Percentiles rank a stretch among this genome's conserved stretches.
Conservation (phyloP, 2,113 vertebrate genomes). For the Casuarius casuarius region DNA sequence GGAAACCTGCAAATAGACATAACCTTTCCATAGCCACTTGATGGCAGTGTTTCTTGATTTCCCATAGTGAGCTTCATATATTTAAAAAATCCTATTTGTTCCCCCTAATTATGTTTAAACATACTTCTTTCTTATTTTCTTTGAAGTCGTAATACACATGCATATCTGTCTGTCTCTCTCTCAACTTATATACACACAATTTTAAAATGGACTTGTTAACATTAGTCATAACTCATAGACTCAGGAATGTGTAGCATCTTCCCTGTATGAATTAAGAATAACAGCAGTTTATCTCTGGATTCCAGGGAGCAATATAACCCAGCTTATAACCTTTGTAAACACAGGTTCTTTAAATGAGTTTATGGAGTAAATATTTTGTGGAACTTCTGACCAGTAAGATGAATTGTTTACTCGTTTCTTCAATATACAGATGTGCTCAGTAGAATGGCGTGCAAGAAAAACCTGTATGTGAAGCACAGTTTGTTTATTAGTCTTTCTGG, state of each 20-base stretch:
- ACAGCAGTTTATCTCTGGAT: neutral
- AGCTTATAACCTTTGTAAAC: slow-evolving; percentile 22
- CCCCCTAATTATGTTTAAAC: neutral
- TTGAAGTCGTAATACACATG: neutral
- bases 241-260: neutral
- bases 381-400: slow-evolving; percentile 18
- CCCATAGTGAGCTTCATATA: neutral
- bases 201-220: neutral
- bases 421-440: neutral
- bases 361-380: slow-evolving; percentile 57
- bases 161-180: neutral
- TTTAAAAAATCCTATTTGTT: neutral
- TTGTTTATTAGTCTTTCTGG: slow-evolving; percentile 37
- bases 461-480: neutral
- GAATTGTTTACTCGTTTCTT: slow-evolving; percentile 59
- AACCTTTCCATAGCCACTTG: neutral
- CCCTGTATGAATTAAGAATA: neutral
- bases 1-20: neutral
- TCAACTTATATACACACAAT: neutral
- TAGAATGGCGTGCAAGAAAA: neutral
- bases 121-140: neutral
- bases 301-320: neutral
- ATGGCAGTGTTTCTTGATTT: slow-evolving; percentile 20
- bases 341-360: neutral
- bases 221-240: neutral